Percentiles rank a stretch among this genome's conserved stretches.
Evolutionary conservation across 2,888 invertebrate genomes (phyloP).

Genomic region (Formica aserva): DNA sequence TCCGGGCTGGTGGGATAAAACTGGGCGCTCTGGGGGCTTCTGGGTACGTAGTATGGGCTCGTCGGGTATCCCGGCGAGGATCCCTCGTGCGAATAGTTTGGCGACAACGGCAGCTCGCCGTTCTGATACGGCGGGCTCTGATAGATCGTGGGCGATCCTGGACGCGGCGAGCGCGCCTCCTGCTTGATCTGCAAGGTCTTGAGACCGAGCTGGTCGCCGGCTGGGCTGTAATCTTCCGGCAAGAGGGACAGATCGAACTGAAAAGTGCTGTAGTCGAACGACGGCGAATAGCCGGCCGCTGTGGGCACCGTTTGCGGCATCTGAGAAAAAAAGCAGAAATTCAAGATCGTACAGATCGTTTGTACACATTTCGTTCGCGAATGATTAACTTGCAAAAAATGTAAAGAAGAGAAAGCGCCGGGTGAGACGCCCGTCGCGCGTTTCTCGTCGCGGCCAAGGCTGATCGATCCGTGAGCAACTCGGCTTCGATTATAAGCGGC

Average conservation of each 20-base stretch:
- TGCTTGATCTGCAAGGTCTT: conserved; percentile 87
- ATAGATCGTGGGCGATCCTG: conserved; percentile 81
- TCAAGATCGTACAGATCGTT: conserved; percentile 6
- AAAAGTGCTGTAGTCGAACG: conserved; percentile 90
- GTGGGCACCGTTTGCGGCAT: conserved; percentile 94
- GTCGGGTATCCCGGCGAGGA: conserved; percentile 83
- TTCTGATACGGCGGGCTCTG: conserved; percentile 82
- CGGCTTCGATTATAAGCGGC: conserved; percentile 16
- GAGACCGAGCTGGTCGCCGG: conserved; percentile 83
- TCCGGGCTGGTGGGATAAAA: conserved; percentile 83
- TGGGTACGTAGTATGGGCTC: conserved; percentile 84
- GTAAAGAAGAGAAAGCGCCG: conserved; percentile 32
- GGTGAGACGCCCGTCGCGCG: neutral
- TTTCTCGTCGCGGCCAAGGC: conserved; percentile 45
- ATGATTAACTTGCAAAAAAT: conserved; percentile 13
- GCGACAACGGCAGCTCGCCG: conserved; percentile 81
- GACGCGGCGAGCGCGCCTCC: conserved; percentile 86
- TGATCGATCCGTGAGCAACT: conserved; percentile 31
- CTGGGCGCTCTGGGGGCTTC: conserved; percentile 84
- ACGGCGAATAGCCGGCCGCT: conserved; percentile 90
- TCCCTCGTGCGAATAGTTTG: conserved; percentile 83
- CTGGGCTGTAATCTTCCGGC: conserved; percentile 86
- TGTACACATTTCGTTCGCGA: conserved; percentile 13
- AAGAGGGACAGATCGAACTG: conserved; percentile 91
- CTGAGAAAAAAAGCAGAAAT: conserved; percentile 86